Conservation (phyloP, 2,888 invertebrate species). For the Drosophila austrosaltans region DNA sequence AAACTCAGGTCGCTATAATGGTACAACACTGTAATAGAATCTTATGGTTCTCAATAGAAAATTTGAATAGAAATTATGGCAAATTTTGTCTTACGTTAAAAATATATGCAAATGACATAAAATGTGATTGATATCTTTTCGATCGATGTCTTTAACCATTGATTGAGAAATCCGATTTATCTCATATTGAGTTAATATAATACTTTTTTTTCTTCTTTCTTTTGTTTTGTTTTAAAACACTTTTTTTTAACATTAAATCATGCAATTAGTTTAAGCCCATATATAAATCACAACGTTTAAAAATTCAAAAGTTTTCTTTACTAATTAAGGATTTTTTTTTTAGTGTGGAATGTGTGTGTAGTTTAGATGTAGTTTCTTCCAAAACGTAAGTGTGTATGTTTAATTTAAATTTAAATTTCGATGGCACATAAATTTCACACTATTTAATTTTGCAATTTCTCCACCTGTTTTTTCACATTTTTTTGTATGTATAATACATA, state of each 20-base stretch:
- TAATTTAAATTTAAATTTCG: constrained; percentile 32
- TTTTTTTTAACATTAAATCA: constrained; percentile 60
- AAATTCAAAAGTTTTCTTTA: constrained; percentile 51
- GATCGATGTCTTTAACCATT: not conserved
- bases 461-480: constrained; percentile 19
- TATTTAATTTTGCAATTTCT: constrained; percentile 37
- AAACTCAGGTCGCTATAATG: not conserved
- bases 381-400: constrained; percentile 33
- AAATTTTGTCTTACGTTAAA: too few species aligned
- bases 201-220: too few species aligned
- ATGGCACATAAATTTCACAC: constrained; percentile 73
- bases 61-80: too few species aligned
- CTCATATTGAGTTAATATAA: not conserved
- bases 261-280: constrained; percentile 62
- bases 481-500: not conserved
- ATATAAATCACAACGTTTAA: constrained; percentile 73
- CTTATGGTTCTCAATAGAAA: not conserved
- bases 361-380: constrained; percentile 40
- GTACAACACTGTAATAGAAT: not conserved
- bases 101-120: not conserved
- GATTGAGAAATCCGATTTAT: not conserved
- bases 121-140: not conserved
- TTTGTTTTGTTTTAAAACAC: constrained; percentile 2
- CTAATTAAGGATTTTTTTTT: constrained; percentile 17
- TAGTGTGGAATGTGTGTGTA: constrained; percentile 20